Evolutionary conservation across 2,113 vertebrate species (phyloP).

Genomic region (Hippocampus mohnikei): DNA sequence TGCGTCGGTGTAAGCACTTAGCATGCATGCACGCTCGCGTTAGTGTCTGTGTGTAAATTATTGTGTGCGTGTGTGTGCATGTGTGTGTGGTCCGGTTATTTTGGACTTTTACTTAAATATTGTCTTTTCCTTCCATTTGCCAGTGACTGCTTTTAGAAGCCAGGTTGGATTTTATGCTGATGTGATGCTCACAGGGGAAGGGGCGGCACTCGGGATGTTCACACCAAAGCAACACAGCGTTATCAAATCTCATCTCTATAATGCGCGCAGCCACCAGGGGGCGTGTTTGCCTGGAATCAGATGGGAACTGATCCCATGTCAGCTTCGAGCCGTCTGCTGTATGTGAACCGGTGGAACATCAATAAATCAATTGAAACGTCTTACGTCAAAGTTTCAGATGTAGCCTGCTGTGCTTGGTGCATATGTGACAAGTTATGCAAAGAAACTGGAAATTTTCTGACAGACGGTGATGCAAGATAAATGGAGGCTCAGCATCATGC

Average conservation of each 20-base stretch:
- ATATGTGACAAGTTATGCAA: not conserved
- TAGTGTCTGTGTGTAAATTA: slow-evolving; percentile 4
- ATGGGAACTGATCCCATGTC: not conserved
- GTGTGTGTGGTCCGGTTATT: slow-evolving; percentile 72
- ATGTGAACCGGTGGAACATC: not conserved
- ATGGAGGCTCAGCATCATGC: not conserved
- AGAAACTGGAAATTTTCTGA: not conserved
- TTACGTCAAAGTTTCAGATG: not conserved
- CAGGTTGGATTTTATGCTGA: slow-evolving; percentile 27
- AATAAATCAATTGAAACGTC: not conserved
- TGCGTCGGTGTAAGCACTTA: slow-evolving; percentile 21
- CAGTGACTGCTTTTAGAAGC: slow-evolving; percentile 56
- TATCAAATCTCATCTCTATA: not conserved
- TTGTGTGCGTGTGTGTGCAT: slow-evolving; percentile 17
- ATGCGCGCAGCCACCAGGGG: not conserved
- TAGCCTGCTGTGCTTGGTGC: not conserved
- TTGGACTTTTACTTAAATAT: slow-evolving; percentile 67
- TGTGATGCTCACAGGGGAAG: slow-evolving; percentile 17
- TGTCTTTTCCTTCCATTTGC: slow-evolving; percentile 62
- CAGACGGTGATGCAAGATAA: not conserved
- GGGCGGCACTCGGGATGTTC: slow-evolving; percentile 11
- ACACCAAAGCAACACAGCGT: slow-evolving; percentile 4
- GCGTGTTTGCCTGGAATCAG: not conserved
- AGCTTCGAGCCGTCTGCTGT: not conserved
- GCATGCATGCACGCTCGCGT: not conserved